Evolutionary conservation across 2,113 vertebrate genomes (phyloP).

Genomic region (Thalassoma bifasciatum): DNA sequence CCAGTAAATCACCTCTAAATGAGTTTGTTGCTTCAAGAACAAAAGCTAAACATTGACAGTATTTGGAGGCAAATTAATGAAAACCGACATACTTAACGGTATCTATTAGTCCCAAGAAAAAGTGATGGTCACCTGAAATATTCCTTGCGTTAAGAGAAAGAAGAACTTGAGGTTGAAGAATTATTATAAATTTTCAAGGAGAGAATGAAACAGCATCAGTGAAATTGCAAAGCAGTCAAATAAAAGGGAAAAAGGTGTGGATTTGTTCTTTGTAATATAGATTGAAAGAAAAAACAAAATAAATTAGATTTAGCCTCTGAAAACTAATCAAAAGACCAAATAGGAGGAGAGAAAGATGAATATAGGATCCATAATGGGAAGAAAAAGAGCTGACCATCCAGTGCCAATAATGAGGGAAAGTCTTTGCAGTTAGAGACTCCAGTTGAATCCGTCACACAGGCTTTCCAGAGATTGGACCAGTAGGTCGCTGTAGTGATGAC

Average conservation of each 20-base stretch:
- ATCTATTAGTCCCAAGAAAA: constrained; percentile 14
- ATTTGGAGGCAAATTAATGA: constrained; percentile 69
- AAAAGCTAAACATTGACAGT: constrained; percentile 80
- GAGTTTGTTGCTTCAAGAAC: constrained; percentile 70
- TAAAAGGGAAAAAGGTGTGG: neutral
- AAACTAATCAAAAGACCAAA: neutral
- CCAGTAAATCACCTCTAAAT: constrained; percentile 85
- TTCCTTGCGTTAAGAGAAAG: neutral
- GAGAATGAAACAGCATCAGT: too few relatives aligned
- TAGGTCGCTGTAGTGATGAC: constrained; percentile 96
- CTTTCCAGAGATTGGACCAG: constrained; percentile 96
- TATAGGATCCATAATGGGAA: neutral
- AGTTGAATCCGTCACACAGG: constrained; percentile 95
- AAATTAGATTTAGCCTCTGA: neutral
- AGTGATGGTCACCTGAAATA: constrained; percentile 24
- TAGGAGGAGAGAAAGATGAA: neutral
- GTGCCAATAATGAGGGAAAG: constrained; percentile 93
- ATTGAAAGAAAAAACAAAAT: neutral
- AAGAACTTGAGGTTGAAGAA: neutral
- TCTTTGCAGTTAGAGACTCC: constrained; percentile 96
- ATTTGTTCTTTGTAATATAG: neutral
- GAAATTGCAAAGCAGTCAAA: too few relatives aligned
- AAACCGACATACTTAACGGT: constrained; percentile 11
- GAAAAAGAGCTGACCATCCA: constrained; percentile 88
- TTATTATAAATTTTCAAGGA: neutral